Evolutionary conservation across 2,888 invertebrate genomes (phyloP), one percentile per base, ranked within the genome.

Genomic region (Sphecodes monilicornis): DNA sequence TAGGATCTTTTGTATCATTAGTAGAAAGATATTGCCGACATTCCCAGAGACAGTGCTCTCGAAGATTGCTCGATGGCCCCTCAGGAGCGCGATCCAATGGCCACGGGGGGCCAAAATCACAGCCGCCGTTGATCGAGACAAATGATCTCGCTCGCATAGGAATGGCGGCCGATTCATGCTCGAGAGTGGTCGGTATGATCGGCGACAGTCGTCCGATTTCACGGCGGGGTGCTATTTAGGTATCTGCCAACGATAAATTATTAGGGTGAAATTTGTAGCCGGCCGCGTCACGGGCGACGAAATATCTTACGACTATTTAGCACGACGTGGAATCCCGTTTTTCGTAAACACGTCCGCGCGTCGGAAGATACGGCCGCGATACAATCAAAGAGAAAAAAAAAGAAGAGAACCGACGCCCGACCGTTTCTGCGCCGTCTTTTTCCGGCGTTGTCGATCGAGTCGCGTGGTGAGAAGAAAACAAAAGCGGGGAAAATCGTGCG

Each of bases 291-390:
- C 39, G 36, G 41, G 73, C 85, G 76, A 76, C 80, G 80, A 85
- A 85, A 85, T 85, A 85, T 85, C 84, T 85, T 84, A 85, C 78
- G 84, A 85, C 84, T 85, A 83, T 85, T 85, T 85, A 85, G 71
- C 80, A 77, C 76, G 84, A 85, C 73, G 77, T 75, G 84, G 84
- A 84, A 84, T 84, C 80, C 81, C 85, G 78, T 78, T 81, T 84
- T 86, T 86, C 85, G 85, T 86, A 86, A 86, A 86, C 85, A 85
- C 77, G 85, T 85, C 85, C 77, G 29, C 82, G 82, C 73, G 8
- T 41, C 71, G 68, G 22, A 41, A 86, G 72, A 86, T 81, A 79
- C 54, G 66, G 68, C 13, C 57, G 68, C 36, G 80, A 43, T 75
- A 71, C 29, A 71, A 68, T 68, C 80, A 29, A n/a, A n/a, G 64